Conservation (phyloP, 2,888 invertebrate species). For the Acronicta aceris region DNA sequence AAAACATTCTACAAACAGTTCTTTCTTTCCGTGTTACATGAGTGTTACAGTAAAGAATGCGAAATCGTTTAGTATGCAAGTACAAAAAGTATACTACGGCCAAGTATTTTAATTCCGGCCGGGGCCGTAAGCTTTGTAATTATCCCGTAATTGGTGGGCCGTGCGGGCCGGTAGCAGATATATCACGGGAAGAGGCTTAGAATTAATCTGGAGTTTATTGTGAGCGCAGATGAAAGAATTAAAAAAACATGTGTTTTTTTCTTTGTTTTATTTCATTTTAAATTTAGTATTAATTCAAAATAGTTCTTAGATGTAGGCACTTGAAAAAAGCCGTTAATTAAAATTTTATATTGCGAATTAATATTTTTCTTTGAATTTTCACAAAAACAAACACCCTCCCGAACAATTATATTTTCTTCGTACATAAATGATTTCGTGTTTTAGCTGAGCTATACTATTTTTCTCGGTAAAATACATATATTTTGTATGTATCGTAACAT, state of each 20-base stretch:
- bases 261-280: background rate
- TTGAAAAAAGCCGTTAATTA: no score
- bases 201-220: conserved; percentile 47
- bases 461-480: no score
- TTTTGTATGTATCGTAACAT: no score
- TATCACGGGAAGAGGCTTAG: conserved; percentile 75
- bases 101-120: conserved; percentile 61
- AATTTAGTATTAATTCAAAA: no score
- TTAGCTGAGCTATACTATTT: no score
- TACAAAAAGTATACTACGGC: conserved; percentile 50
- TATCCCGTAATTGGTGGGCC: conserved; percentile 85
- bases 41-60: conserved; percentile 39
- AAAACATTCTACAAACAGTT: conserved; percentile 9
- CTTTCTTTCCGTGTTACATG: conserved; percentile 27
- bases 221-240: conserved; percentile 6
- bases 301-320: no score
- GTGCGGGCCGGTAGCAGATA: conserved; percentile 79
- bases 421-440: no score
- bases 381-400: no score
- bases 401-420: no score
- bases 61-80: conserved; percentile 52
- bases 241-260: background rate
- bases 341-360: no score
- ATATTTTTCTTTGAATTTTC: no score
- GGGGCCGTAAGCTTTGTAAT: conserved; percentile 77